Base-by-base conservation (phyloP, 2,113 vertebrate genomes). In the Myrmecophaga tridactyla region DNA sequence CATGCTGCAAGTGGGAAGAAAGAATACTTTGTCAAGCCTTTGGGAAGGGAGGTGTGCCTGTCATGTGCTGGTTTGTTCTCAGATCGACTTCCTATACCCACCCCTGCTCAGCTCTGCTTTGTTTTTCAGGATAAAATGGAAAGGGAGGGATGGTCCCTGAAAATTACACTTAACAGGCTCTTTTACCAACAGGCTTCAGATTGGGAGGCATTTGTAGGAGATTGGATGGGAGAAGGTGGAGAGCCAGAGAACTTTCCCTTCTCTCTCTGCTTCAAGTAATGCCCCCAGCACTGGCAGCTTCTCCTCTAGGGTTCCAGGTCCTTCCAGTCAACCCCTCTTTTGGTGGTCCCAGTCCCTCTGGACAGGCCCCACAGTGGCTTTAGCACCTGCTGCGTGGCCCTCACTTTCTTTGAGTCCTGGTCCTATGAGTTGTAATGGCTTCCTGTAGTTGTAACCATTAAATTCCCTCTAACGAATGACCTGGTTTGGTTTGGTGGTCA, bases 391-490 rank as follows among this genome's bases (percentile, higher is more conserved):
- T 3, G 4, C 43, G 76, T 58, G 53, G 27, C 27, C 76, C 41
- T 39, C 1, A 0, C 43, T 8, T 56, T 36, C 27, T 4, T 7
- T 8, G 4, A 13, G 0, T 0, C 20, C 27, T 10, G 10, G 34
- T 46, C 36, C 88, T 25, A 3, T 14, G 62, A 29, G 48, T 7
- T 53, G 29, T 4, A 18, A 51, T 2, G 1, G 43, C 63, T 34
- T 17, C 56, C 51, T 43, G 67, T 4, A 41, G 51, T 3, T 5
- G 36, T 20, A 17, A 53, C 92, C 25, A 4, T 12, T 46, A 18
- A 31, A 6, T 14, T 18, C 15, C 7, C 81, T 76, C 63, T 17
- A 4, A 43, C 4, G n/a, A 63, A 17, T 39, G 2, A 18, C 62
- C 51, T 15, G 48, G 56, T 23, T 18, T 21, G 56, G 56, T 18